Conservation (phyloP, 2,888 invertebrate species). For the Marronus borbonicus region DNA sequence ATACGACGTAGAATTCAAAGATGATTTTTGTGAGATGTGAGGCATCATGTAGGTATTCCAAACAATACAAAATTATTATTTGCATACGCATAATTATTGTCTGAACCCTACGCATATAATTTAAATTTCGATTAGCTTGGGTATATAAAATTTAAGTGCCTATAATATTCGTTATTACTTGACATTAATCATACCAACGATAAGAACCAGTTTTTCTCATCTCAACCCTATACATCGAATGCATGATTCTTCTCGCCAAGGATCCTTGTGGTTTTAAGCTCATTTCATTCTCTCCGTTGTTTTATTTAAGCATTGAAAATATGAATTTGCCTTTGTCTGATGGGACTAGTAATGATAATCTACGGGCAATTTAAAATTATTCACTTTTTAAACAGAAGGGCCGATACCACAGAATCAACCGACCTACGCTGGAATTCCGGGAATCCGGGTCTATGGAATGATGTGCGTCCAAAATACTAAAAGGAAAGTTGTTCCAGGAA, state of each 20-base stretch:
- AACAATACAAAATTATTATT: not conserved
- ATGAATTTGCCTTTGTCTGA: not conserved
- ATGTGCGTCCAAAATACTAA: conserved; percentile 81
- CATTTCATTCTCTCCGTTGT: not conserved
- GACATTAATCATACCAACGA: not conserved
- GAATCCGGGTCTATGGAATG: conserved; percentile 95
- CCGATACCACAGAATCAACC: conserved; percentile 96
- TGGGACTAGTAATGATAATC: not conserved
- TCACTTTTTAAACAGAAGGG: conserved; percentile 78
- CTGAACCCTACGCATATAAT: not conserved
- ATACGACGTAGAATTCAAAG: no score
- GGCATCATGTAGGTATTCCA: no score
- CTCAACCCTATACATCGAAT: not conserved
- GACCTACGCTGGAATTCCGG: conserved; percentile 93
- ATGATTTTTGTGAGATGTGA: no score
- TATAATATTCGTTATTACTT: conserved; percentile 2
- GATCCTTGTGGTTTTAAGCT: not conserved
- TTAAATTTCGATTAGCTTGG: conserved; percentile 4
- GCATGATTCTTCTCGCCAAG: not conserved
- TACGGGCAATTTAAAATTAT: not conserved
- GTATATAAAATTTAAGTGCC: conserved; percentile 11
- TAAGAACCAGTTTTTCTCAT: conserved; percentile 6
- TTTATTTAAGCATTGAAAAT: not conserved
- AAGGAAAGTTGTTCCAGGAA: conserved; percentile 68
- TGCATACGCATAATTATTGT: not conserved